phyloP scores from a whole-genome alignment of 2,113 vertebrate species.

The Dasyurus viverrinus region DNA sequence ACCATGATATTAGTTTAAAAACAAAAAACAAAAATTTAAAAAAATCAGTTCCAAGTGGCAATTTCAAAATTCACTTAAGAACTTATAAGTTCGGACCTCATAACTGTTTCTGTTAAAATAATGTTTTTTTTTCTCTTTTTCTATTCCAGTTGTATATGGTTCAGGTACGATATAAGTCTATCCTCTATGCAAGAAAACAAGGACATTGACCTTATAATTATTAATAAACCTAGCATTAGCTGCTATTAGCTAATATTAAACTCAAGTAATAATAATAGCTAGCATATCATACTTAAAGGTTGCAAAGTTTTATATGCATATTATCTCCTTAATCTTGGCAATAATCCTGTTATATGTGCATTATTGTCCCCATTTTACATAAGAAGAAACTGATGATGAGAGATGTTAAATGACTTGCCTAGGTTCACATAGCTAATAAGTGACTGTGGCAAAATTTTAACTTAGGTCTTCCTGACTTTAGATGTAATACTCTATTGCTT shows the following conservation, averaged over 20 bases:
- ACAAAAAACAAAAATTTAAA: neutral
- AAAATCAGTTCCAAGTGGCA: neutral
- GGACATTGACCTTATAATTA: neutral
- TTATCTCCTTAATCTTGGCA: neutral
- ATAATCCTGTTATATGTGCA: neutral
- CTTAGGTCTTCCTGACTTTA: neutral
- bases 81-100: neutral
- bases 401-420: neutral
- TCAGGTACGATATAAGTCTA: neutral
- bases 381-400: neutral
- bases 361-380: neutral
- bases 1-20: neutral
- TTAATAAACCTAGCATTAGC: neutral
- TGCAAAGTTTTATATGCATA: neutral
- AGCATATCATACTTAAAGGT: neutral
- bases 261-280: neutral
- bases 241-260: neutral
- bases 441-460: neutral
- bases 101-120: constrained; percentile 35
- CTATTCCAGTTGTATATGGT: constrained; percentile 8
- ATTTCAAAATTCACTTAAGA: neutral
- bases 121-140: constrained; percentile 43
- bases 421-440: neutral
- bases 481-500: neutral
- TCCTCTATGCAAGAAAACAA: neutral